Evolutionary conservation across 2,888 invertebrate species (phyloP).

Genomic region (Xestia sexstrigata): DNA sequence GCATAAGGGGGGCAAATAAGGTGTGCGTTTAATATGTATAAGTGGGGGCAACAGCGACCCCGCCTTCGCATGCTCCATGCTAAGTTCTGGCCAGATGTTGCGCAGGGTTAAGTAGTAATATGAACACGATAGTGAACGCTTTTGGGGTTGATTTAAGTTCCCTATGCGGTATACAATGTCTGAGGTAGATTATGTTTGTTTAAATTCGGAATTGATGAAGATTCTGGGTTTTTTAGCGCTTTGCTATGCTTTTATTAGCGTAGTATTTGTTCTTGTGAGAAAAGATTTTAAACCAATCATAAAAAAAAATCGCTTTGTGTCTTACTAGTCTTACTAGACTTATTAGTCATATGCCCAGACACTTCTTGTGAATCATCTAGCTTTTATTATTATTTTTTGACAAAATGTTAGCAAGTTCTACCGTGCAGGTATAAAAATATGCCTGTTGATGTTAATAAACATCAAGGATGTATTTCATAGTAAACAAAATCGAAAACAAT

Average conservation of each 20-base stretch:
- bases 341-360: too few relatives aligned
- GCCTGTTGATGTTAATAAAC: background rate
- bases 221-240: conserved; percentile 2
- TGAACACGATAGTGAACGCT: conserved; percentile 50
- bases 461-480: background rate
- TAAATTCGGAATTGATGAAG: background rate
- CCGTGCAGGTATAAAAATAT: background rate
- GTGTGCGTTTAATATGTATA: conserved; percentile 76
- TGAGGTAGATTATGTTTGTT: background rate
- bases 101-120: conserved; percentile 57
- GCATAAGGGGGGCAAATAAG: conserved; percentile 74
- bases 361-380: background rate
- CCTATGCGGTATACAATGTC: conserved; percentile 7
- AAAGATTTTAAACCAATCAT: too few relatives aligned
- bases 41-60: conserved; percentile 67
- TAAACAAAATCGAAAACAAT: conserved; percentile 10
- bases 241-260: background rate
- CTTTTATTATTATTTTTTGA: background rate
- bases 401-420: background rate
- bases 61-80: conserved; percentile 36
- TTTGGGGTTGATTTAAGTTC: conserved; percentile 49
- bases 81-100: conserved; percentile 64
- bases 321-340: too few relatives aligned
- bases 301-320: too few relatives aligned
- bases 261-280: too few relatives aligned